These are phyloP conservation scores for Drosophila prostipennis DNA, from an alignment of 2,888 invertebrate genomes.

Conservation along the genomic window DNA sequence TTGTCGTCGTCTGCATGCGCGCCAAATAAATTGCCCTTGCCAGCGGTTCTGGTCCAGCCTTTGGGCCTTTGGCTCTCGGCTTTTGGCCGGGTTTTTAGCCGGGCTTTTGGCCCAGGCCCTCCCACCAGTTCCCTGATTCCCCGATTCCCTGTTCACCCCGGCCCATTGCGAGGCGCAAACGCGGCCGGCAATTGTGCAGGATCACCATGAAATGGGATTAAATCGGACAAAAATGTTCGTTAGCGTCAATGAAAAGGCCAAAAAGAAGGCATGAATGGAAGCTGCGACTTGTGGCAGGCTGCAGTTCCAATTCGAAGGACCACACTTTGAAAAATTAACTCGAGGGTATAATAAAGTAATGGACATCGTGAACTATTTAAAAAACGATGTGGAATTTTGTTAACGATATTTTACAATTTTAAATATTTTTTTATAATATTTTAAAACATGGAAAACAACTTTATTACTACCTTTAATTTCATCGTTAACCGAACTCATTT, in stretches of 20 bases:
- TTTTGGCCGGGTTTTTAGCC: conserved; percentile 30
- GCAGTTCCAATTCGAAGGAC: conserved; percentile 26
- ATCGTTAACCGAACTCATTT: no score
- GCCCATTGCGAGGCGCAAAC: conserved; percentile 21
- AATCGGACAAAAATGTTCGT: conserved; percentile 82
- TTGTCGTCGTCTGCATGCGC: conserved; percentile 75
- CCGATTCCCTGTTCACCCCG: conserved; percentile 1
- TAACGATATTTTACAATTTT: no score
- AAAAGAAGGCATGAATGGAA: conserved; percentile 72
- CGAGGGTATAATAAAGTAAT: no score
- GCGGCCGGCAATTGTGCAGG: conserved; percentile 68
- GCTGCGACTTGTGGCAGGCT: conserved; percentile 56
- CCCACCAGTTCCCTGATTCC: no score
- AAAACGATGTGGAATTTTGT: no score
- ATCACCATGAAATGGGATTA: conserved; percentile 84
- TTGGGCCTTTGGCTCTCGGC: conserved; percentile 38
- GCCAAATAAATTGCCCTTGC: conserved; percentile 74
- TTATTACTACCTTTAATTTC: no score
- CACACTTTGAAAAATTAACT: conserved; percentile 13
- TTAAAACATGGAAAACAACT: no score
- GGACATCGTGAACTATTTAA: no score
- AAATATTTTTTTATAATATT: no score
- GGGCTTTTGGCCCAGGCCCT: background rate
- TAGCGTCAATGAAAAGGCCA: conserved; percentile 79
- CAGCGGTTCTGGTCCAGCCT: conserved; percentile 19